Evolutionary conservation across 2,888 invertebrate species (phyloP).

Genomic region (Drosophila fulvimacula): DNA sequence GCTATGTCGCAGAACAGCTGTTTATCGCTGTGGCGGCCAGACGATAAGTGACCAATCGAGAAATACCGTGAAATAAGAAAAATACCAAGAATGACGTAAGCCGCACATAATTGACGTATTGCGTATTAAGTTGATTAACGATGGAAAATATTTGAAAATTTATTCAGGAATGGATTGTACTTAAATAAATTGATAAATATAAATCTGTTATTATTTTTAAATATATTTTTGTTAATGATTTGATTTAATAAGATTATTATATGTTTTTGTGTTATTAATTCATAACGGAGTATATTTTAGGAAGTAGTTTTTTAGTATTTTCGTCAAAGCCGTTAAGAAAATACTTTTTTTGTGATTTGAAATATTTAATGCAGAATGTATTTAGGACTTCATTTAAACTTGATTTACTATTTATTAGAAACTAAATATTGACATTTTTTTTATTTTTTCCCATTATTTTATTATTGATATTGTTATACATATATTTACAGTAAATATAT

Average conservation of each 20-base stretch:
- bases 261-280: not conserved
- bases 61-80: not conserved
- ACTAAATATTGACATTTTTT: not conserved
- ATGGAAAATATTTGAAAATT: not conserved
- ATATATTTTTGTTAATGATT: too few species aligned
- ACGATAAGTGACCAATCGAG: constrained; percentile 27
- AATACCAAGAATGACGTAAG: constrained; percentile 2
- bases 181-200: not conserved
- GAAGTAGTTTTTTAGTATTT: constrained; percentile 2
- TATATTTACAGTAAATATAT: not conserved
- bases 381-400: not conserved
- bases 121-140: not conserved
- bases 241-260: not conserved
- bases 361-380: not conserved
- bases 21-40: constrained; percentile 25
- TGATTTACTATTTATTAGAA: not conserved
- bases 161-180: not conserved
- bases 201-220: too few species aligned
- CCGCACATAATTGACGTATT: not conserved
- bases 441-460: too few species aligned
- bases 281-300: not conserved
- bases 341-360: not conserved
- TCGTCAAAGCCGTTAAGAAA: not conserved
- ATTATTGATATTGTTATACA: too few species aligned
- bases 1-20: constrained; percentile 48